These are phyloP conservation scores for Trogon melanurus DNA, from an alignment of 2,113 vertebrate species.

Conservation along the genomic window DNA sequence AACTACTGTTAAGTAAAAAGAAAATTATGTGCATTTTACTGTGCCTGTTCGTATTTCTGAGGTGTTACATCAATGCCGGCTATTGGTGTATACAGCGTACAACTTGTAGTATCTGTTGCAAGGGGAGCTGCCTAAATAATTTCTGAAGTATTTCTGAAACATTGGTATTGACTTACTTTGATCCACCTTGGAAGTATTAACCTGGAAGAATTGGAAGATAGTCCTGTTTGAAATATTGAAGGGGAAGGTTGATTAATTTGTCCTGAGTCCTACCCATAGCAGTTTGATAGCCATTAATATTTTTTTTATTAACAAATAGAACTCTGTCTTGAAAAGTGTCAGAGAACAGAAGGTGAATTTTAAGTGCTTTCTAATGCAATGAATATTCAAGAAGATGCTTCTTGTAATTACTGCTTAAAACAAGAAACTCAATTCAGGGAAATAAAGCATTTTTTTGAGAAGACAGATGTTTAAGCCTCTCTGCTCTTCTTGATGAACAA, in stretches of 20 bases:
- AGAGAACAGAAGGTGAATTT: not conserved
- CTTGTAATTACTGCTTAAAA: not conserved
- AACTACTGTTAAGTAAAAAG: not conserved
- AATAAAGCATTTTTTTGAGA: not conserved
- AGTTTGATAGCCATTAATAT: not conserved
- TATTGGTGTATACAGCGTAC: fast-evolving
- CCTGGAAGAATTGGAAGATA: not conserved
- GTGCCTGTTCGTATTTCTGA: not conserved
- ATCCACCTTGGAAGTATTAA: not conserved
- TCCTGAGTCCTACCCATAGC: not conserved
- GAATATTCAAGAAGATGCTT: not conserved
- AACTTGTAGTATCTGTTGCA: not conserved
- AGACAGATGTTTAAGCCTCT: not conserved
- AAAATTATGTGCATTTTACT: fast-evolving
- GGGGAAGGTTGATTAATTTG: not conserved
- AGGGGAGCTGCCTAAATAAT: not conserved
- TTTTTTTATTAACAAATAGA: not conserved
- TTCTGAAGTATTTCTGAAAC: not conserved
- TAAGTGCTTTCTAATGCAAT: not conserved
- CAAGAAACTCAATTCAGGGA: not conserved
- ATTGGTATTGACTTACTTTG: not conserved
- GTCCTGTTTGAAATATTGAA: not conserved
- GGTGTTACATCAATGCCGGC: not conserved
- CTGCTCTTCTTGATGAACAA: not conserved
- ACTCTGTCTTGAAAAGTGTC: not conserved